Evolutionary conservation across 2,888 invertebrate genomes (phyloP).

Genomic region (Acleris cristana): DNA sequence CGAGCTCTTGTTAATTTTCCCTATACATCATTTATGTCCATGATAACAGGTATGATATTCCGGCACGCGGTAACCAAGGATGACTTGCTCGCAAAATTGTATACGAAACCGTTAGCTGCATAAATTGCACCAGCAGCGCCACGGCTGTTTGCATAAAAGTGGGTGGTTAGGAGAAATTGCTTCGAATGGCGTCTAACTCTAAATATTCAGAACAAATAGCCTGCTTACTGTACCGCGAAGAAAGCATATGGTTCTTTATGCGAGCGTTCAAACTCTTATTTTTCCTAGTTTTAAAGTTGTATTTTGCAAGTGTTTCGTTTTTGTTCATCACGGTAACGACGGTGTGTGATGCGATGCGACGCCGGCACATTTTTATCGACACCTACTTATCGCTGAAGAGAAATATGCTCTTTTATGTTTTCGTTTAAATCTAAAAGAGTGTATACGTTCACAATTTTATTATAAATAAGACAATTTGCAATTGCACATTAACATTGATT

Average conservation of each 20-base stretch:
- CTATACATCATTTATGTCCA: too few species aligned
- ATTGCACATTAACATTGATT: neutral
- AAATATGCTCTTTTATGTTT: neutral
- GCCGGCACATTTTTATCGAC: slow-evolving; percentile 27
- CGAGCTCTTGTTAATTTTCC: too few species aligned
- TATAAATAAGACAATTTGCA: neutral
- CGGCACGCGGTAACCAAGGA: neutral
- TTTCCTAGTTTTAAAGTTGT: neutral
- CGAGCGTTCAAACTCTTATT: neutral
- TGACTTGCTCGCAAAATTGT: neutral
- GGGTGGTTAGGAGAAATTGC: slow-evolving; percentile 65
- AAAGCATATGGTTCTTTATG: slow-evolving; percentile 19
- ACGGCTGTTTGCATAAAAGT: slow-evolving; percentile 42
- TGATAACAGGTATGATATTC: too few species aligned
- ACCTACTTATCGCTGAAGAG: slow-evolving; percentile 28
- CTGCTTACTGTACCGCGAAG: slow-evolving; percentile 68
- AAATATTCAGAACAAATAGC: slow-evolving; percentile 68
- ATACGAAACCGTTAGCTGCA: neutral
- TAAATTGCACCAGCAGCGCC: slow-evolving; percentile 29
- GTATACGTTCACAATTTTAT: neutral
- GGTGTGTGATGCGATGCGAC: slow-evolving; percentile 7
- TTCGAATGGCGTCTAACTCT: slow-evolving; percentile 56
- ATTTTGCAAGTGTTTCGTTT: neutral
- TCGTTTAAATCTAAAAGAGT: neutral
- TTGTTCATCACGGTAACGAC: neutral